A percentile compares a stretch with the other conserved stretches of the same genome.
Conservation (phyloP, 2,797 vertebrate species). For the Erithacus rubecula region DNA sequence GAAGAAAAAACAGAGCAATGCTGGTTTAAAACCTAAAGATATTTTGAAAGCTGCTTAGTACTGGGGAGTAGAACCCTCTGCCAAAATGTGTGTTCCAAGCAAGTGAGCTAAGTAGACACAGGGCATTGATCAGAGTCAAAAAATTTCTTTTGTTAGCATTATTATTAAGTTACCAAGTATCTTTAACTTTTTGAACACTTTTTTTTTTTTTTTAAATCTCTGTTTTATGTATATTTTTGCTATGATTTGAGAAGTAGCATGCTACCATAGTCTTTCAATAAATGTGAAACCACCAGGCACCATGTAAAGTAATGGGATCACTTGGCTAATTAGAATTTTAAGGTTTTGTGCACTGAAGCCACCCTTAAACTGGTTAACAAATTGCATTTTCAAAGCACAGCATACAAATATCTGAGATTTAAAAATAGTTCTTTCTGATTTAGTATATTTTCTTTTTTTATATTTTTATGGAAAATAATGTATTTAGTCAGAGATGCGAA, state of each 20-base stretch:
- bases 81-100: rapidly evolving
- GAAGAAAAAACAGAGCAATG: not conserved
- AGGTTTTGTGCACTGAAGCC: not conserved
- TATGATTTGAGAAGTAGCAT: not conserved
- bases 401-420: not conserved
- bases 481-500: not conserved
- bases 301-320: not conserved
- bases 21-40: not conserved
- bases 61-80: not conserved
- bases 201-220: not conserved
- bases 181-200: not conserved
- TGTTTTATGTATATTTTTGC: not conserved
- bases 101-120: not conserved
- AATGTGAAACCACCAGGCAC: not conserved
- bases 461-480: not conserved
- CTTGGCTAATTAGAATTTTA: not conserved
- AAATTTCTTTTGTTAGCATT: not conserved
- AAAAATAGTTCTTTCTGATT: not conserved
- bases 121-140: not conserved
- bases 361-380: not conserved
- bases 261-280: not conserved
- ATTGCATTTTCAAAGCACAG: not conserved
- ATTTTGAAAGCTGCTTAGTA: not conserved
- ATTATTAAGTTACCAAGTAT: not conserved
- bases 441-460: not conserved